phyloP scores from a whole-genome alignment of 2,797 vertebrate species.

The Pangasius djambal region DNA sequence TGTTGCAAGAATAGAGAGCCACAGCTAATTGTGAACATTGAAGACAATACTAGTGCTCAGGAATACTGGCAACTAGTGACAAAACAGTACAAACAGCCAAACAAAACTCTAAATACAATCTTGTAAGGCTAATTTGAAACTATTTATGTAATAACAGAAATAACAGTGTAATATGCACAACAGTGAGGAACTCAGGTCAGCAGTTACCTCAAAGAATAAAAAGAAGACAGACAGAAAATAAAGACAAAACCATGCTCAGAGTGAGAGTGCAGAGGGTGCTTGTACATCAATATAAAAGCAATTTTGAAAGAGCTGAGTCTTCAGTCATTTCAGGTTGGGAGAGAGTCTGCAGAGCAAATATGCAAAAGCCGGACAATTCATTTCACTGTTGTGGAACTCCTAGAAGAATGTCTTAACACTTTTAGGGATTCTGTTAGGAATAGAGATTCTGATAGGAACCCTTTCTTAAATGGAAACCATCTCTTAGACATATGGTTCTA shows the following conservation, averaged over 20 bases:
- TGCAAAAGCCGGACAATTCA: background rate
- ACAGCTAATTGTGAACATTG: background rate
- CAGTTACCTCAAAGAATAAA: background rate
- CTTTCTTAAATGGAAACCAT: background rate
- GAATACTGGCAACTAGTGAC: background rate
- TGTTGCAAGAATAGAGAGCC: background rate
- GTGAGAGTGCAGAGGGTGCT: background rate
- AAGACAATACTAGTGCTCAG: background rate
- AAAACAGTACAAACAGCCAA: background rate
- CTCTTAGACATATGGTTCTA: background rate
- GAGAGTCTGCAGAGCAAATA: background rate
- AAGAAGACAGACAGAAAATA: background rate
- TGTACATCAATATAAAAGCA: slow-evolving; percentile 4
- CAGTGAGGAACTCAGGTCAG: background rate
- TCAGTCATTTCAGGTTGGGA: slow-evolving; percentile 10
- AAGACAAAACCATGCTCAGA: background rate
- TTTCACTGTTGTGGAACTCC: background rate
- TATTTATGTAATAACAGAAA: background rate
- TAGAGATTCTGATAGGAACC: background rate
- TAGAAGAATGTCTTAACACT: background rate
- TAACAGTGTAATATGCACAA: background rate
- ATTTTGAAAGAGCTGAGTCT: slow-evolving; percentile 26
- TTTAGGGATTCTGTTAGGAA: background rate
- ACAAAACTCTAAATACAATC: background rate
- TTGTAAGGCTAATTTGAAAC: background rate